These are phyloP conservation scores for Drosophila acutilabella DNA, from an alignment of 2,888 invertebrate genomes.

Conservation along the genomic window DNA sequence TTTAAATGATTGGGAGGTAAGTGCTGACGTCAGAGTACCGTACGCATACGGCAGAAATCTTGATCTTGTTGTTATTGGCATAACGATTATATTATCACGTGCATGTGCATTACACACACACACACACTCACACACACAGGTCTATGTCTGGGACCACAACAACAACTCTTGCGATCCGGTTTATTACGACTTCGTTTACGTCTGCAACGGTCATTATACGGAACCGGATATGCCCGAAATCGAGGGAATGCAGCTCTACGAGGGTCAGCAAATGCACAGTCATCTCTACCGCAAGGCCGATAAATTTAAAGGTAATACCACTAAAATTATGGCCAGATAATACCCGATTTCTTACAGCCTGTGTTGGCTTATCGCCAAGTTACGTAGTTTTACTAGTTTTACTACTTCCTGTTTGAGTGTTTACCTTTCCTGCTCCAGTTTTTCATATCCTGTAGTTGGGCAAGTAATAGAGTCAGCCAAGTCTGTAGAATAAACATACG, in stretches of 20 bases:
- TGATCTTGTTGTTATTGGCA: slow-evolving; percentile 6
- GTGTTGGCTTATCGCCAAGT: too few species aligned
- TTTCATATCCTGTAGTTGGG: too few species aligned
- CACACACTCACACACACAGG: slow-evolving; percentile 54
- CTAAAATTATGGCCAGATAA: too few species aligned
- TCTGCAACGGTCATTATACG: slow-evolving; percentile 95
- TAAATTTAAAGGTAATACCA: slow-evolving; percentile 86
- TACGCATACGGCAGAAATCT: slow-evolving; percentile 1
- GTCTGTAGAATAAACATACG: too few species aligned
- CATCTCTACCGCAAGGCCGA: slow-evolving; percentile 93
- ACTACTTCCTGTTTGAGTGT: too few species aligned
- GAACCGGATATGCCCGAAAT: slow-evolving; percentile 91
- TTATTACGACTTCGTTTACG: slow-evolving; percentile 91
- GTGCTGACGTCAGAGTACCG: slow-evolving; percentile 66
- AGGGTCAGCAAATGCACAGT: slow-evolving; percentile 89
- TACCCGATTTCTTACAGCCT: too few species aligned
- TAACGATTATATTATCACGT: slow-evolving; percentile 2
- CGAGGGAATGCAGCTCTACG: slow-evolving; percentile 88
- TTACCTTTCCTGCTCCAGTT: too few species aligned
- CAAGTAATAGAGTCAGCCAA: too few species aligned
- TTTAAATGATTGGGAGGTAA: slow-evolving; percentile 88
- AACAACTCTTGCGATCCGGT: slow-evolving; percentile 85
- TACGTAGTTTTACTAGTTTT: too few species aligned
- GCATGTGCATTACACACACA: slow-evolving; percentile 13
- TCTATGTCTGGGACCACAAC: slow-evolving; percentile 79